Conservation (phyloP, 30 jellyfish, hydroid and myxozoan species). For the Chrysaora quinquecirrha region DNA sequence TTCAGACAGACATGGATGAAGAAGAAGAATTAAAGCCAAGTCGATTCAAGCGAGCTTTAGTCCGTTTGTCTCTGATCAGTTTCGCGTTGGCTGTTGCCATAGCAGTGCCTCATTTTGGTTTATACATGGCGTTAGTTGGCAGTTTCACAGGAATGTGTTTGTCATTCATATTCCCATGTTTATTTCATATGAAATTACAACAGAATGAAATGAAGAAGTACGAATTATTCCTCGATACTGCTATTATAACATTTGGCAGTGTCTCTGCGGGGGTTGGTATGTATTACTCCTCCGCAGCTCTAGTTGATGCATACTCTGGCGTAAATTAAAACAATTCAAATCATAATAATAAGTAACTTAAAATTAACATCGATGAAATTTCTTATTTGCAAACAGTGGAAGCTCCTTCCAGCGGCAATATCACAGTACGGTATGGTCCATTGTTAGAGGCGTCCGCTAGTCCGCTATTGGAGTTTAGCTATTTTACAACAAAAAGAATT, state of each 20-base stretch:
- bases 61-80: conserved; percentile 72
- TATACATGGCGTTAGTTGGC: conserved; percentile 97
- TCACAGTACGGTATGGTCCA: too few relatives aligned
- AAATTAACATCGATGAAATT: too few relatives aligned
- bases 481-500: too few relatives aligned
- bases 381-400: too few relatives aligned
- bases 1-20: conserved; percentile 29
- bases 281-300: conserved; percentile 93
- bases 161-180: conserved; percentile 94
- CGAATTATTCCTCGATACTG: conserved; percentile 73
- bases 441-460: too few relatives aligned
- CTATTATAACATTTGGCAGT: conserved; percentile 84
- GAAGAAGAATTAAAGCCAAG: conserved; percentile 51
- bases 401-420: too few relatives aligned
- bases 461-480: too few relatives aligned
- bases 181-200: conserved; percentile 90
- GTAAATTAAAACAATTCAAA: conserved; percentile 27
- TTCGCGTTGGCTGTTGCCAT: conserved; percentile 93
- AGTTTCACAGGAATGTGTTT: conserved; percentile 98
- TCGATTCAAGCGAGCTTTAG: conserved; percentile 72
- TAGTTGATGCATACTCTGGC: conserved; percentile 90
- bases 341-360: not conserved
- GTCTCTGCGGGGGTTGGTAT: conserved; percentile 98
- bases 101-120: conserved; percentile 96
- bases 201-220: conserved; percentile 67